phyloP scores from a whole-genome alignment of 2,888 invertebrate genomes.

The Tinea pellionella region DNA sequence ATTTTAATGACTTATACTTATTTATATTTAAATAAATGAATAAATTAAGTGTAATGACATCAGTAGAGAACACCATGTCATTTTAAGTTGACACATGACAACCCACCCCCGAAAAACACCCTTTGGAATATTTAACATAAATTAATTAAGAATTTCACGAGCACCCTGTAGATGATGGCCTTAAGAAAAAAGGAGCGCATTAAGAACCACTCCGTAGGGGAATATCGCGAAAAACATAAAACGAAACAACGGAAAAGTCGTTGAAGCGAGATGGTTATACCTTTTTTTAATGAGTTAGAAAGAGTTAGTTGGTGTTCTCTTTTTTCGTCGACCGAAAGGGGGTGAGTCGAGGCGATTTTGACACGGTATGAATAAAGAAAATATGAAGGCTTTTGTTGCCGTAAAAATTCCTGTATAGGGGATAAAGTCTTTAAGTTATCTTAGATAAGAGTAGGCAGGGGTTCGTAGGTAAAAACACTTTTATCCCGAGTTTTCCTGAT shows the following conservation, averaged over 20 bases:
- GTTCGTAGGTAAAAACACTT: slow-evolving; percentile 28
- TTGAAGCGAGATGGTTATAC: slow-evolving; percentile 36
- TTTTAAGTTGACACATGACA: background rate
- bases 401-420: slow-evolving; percentile 67
- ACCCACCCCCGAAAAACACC: slow-evolving; percentile 15
- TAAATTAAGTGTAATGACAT: background rate
- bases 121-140: slow-evolving; percentile 53
- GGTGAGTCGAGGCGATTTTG: slow-evolving; percentile 54
- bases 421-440: slow-evolving; percentile 70
- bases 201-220: slow-evolving; percentile 38
- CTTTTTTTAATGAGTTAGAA: slow-evolving; percentile 44
- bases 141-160: slow-evolving; percentile 63
- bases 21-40: background rate
- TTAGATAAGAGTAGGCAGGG: slow-evolving; percentile 34
- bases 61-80: background rate
- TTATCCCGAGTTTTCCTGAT: background rate
- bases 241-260: slow-evolving; percentile 45
- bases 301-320: slow-evolving; percentile 53
- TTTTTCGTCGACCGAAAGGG: slow-evolving; percentile 42
- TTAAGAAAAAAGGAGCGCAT: slow-evolving; percentile 35
- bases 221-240: slow-evolving; percentile 58
- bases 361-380: slow-evolving; percentile 67
- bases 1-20: background rate
- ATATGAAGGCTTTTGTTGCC: slow-evolving; percentile 67
- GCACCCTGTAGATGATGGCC: slow-evolving; percentile 40